Evolutionary conservation across 2,797 vertebrate species (phyloP).

Genomic region (Melanotaenia parkinsoni): DNA sequence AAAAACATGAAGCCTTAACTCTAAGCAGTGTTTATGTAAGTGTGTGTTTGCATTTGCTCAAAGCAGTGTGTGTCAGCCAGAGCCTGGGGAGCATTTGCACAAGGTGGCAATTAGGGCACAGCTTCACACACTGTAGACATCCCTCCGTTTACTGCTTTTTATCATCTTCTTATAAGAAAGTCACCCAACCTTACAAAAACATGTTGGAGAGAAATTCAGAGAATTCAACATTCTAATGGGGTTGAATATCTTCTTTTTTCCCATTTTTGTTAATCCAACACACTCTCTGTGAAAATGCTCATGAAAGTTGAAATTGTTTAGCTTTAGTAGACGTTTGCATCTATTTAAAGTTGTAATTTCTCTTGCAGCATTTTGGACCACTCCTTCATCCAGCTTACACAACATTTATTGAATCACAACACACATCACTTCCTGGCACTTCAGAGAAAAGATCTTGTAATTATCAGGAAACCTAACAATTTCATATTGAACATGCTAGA

Average conservation of each 20-base stretch:
- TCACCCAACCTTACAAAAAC: not conserved
- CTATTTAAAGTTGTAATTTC: not conserved
- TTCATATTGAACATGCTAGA: not conserved
- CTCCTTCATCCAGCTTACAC: not conserved
- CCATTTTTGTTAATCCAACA: too few relatives aligned
- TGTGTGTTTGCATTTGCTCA: slow-evolving; percentile 11
- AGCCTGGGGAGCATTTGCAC: slow-evolving; percentile 63
- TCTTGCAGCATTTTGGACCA: not conserved
- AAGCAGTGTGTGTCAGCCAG: slow-evolving; percentile 32
- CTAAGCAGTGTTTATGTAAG: not conserved
- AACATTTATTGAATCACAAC: not conserved
- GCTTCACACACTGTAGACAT: slow-evolving; percentile 69
- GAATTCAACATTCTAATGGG: not conserved
- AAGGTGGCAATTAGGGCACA: slow-evolving; percentile 80
- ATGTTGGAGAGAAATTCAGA: not conserved
- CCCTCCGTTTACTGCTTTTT: slow-evolving; percentile 67
- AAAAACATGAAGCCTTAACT: not conserved
- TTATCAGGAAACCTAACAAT: not conserved
- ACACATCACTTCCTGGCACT: not conserved
- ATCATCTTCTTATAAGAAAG: slow-evolving; percentile 19
- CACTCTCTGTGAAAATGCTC: not conserved
- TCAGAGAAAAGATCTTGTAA: not conserved
- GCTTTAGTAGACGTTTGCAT: not conserved
- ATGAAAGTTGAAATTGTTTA: not conserved
- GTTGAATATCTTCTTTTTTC: too few relatives aligned